Evolutionary conservation across 2,888 invertebrate species (phyloP), one percentile per base, ranked within the genome.

Genomic region (Ornithoptera priamus): DNA sequence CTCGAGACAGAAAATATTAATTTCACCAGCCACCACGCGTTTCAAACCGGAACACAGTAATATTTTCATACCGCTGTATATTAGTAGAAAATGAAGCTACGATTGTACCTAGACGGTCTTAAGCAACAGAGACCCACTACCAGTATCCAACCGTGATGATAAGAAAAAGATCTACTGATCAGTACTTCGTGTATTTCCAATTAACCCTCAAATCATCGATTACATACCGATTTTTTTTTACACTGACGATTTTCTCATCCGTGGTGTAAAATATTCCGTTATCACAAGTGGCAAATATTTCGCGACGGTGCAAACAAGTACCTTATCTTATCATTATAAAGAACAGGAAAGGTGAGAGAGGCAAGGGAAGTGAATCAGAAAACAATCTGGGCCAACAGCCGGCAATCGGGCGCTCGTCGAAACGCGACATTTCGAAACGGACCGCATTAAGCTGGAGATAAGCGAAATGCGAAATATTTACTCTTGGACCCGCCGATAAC

Each of bases 381-480:
- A 72, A 75, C 74, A 76, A 77, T 77, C 73, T 81, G 70, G 80
- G 79, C 78, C 79, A 76, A 81, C 78, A 79, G 71, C 80, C 84
- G 65, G 76, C 84, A 87, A 85, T 88, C 87, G 81, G 74, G 70
- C 77, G 71, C 75, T 75, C 75, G 74, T 81, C 82, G 84, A 84
- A 85, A 86, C 84, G 81, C 83, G 86, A 88, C 83, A 86, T 90
- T 90, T 87, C 89, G 81, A 87, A 89, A 88, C 80, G 68, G 81
- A 71, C 76, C 75, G 78, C 84, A 85, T 87, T 90, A 89, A 90
- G 87, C 83, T 85, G 61, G 67, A 83, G 89, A 91, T 91, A 92
- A 88, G 83, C 78, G 77, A 85, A 87, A 86, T 83, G 85, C 85
- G 89, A 90, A 89, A 90, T 90, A 92, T 91, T 90, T 91, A 87